These are phyloP conservation scores for Zaprionus africanus DNA, from an alignment of 1,140 invertebrate species.

Conservation along the genomic window DNA sequence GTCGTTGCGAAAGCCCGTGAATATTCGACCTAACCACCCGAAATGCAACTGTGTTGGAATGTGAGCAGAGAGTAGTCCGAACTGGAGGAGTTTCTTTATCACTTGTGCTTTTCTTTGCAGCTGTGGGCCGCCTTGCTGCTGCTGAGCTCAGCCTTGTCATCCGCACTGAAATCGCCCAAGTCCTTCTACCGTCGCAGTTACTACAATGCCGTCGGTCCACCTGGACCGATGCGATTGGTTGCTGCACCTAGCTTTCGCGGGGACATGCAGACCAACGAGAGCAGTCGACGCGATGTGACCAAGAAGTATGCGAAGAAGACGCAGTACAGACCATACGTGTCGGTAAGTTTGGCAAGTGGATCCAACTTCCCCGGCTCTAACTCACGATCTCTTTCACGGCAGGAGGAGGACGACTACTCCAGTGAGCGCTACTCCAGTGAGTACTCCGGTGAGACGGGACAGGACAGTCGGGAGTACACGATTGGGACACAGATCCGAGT, in stretches of 20 bases:
- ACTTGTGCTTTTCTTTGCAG: slow-evolving; percentile 35
- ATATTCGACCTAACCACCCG: slow-evolving; percentile 26
- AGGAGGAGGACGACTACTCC: slow-evolving; percentile 78
- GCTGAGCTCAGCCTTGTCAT: slow-evolving; percentile 28
- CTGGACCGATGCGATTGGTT: slow-evolving; percentile 52
- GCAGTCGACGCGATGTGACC: slow-evolving; percentile 64
- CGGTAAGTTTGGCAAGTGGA: slow-evolving; percentile 52
- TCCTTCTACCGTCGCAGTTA: slow-evolving; percentile 68
- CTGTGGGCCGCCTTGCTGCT: slow-evolving; percentile 53
- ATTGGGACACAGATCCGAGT: slow-evolving; percentile 81
- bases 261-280: slow-evolving; percentile 74
- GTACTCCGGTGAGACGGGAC: slow-evolving; percentile 61
- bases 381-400: neutral
- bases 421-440: slow-evolving; percentile 71
- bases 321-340: slow-evolving; percentile 65
- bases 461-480: slow-evolving; percentile 77
- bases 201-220: slow-evolving; percentile 54
- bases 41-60: slow-evolving; percentile 63
- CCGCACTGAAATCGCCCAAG: slow-evolving; percentile 47
- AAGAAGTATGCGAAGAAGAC: slow-evolving; percentile 75
- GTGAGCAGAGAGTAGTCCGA: slow-evolving; percentile 50
- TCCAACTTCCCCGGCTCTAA: neutral
- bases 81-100: neutral
- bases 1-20: slow-evolving; percentile 7
- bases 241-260: slow-evolving; percentile 40